Percentiles rank a stretch among this genome's conserved stretches.
phyloP scores from a whole-genome alignment of 2,888 invertebrate genomes.

The Pogonocherus hispidulus region DNA sequence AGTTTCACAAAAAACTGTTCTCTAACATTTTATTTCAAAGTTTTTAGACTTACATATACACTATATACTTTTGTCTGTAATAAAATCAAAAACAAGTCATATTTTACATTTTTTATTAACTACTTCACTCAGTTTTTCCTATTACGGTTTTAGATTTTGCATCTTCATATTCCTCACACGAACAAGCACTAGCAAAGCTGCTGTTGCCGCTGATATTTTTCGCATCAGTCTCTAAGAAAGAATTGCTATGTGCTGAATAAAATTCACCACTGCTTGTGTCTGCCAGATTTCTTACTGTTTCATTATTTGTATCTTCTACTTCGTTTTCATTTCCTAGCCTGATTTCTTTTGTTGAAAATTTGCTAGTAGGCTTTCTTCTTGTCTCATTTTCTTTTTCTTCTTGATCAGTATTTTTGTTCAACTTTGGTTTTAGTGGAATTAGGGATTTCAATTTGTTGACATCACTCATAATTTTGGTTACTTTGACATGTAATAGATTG shows the following conservation, averaged over 20 bases:
- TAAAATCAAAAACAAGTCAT: neutral
- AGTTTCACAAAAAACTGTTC: no score
- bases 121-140: neutral
- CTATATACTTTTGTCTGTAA: no score
- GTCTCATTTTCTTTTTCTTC: conserved; percentile 10
- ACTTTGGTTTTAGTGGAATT: neutral
- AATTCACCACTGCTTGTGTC: conserved; percentile 33
- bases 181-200: conserved; percentile 35
- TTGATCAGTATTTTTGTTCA: neutral
- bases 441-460: conserved; percentile 3
- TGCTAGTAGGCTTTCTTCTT: conserved; percentile 29
- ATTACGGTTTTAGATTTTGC: neutral
- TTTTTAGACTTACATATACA: no score
- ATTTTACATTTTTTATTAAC: neutral
- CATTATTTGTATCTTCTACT: conserved; percentile 19
- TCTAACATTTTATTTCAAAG: no score
- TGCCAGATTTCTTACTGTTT: conserved; percentile 23
- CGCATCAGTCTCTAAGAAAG: neutral
- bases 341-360: conserved; percentile 26
- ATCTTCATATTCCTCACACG: conserved; percentile 10
- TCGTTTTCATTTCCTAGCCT: conserved; percentile 20
- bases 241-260: conserved; percentile 34
- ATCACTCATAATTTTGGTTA: conserved; percentile 26
- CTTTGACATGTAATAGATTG: neutral
- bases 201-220: conserved; percentile 7